Conservation (phyloP, 2,113 vertebrate genomes). For the Emydocephalus ijimae region DNA sequence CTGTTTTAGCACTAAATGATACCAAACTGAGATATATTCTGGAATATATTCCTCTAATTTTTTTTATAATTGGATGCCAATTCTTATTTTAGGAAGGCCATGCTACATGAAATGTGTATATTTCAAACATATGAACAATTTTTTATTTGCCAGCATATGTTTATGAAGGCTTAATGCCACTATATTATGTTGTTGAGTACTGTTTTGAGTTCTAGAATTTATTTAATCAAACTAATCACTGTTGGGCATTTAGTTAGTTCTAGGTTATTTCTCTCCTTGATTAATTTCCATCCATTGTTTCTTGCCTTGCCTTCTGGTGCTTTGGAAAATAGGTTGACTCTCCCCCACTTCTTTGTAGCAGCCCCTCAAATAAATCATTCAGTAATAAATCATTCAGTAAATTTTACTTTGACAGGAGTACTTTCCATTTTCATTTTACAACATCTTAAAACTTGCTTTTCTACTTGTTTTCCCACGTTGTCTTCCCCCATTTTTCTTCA, state of each 20-base stretch:
- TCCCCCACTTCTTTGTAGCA: neutral
- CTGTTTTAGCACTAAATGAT: slow-evolving; percentile 10
- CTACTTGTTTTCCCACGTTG: neutral
- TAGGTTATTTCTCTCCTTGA: neutral
- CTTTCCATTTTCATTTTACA: neutral
- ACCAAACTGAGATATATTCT: slow-evolving; percentile 24
- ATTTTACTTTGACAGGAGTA: neutral
- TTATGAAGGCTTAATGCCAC: slow-evolving; percentile 26
- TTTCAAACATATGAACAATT: slow-evolving; percentile 21
- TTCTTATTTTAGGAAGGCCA: slow-evolving; percentile 23
- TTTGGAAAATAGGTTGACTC: neutral
- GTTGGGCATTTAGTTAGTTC: neutral
- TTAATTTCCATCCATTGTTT: neutral
- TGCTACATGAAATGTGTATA: neutral
- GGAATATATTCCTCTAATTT: slow-evolving; percentile 6
- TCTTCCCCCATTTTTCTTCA: neutral
- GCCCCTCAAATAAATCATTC: neutral
- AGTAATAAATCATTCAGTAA: neutral
- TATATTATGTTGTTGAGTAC: neutral
- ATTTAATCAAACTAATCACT: slow-evolving; percentile 20
- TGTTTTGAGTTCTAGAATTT: slow-evolving; percentile 4
- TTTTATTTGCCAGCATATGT: neutral
- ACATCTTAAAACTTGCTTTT: rapidly evolving
- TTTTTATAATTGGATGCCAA: slow-evolving; percentile 6
- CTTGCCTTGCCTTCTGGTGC: neutral